Percentiles rank a stretch among this genome's conserved stretches.
Conservation (phyloP, 2,888 invertebrate species). For the Apamea anceps region DNA sequence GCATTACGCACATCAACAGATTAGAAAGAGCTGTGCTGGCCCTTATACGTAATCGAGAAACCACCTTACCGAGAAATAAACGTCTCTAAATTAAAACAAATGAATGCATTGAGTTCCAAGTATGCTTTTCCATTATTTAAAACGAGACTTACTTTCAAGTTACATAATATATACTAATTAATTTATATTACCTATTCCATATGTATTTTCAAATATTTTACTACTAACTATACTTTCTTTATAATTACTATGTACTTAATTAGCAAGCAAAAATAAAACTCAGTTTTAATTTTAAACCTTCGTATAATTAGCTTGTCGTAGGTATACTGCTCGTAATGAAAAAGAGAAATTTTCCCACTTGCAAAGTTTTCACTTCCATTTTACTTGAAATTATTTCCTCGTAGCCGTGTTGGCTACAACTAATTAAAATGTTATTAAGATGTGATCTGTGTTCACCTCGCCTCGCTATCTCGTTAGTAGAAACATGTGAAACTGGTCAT, state of each 20-base stretch:
- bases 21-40: too few relatives aligned
- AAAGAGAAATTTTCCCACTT: constrained; percentile 41
- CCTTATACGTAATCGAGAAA: too few relatives aligned
- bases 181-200: constrained; percentile 19
- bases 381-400: constrained; percentile 34
- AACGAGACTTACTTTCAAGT: background rate
- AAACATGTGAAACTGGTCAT: constrained; percentile 35
- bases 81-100: constrained; percentile 3
- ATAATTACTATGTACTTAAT: background rate
- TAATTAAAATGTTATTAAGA: constrained; percentile 53
- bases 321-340: constrained; percentile 2
- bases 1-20: too few relatives aligned
- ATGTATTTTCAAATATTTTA: constrained; percentile 18
- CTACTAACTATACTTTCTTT: constrained; percentile 3
- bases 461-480: constrained; percentile 36
- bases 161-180: background rate
- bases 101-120: background rate
- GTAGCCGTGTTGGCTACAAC: constrained; percentile 8
- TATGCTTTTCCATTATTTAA: background rate
- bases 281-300: constrained; percentile 12
- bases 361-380: constrained; percentile 30
- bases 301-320: constrained; percentile 5
- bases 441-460: constrained; percentile 41
- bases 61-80: background rate
- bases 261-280: constrained; percentile 13